Percentiles rank a stretch among this genome's conserved stretches.
Evolutionary conservation across 2,888 invertebrate genomes (phyloP).

Genomic region (Agrochola circellaris): DNA sequence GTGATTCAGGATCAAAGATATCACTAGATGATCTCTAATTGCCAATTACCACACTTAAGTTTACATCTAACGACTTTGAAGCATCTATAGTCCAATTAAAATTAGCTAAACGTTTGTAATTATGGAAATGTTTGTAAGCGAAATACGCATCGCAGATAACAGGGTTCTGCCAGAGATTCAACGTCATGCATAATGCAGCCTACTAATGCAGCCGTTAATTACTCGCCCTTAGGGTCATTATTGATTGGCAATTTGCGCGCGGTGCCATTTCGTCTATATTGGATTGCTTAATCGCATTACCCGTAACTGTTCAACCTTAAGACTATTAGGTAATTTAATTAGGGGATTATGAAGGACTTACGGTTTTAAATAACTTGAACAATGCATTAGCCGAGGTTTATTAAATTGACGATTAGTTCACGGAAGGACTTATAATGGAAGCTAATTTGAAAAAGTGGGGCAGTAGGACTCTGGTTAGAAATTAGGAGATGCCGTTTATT

Average conservation of each 20-base stretch:
- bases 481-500: background rate
- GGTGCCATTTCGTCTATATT: conserved; percentile 78
- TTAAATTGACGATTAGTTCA: conserved; percentile 49
- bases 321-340: conserved; percentile 78
- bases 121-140: conserved; percentile 83
- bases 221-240: conserved; percentile 81
- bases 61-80: conserved; percentile 30
- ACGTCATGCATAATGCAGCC: conserved; percentile 85
- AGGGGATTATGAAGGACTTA: conserved; percentile 73
- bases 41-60: conserved; percentile 36
- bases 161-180: conserved; percentile 77
- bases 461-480: conserved; percentile 27
- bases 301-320: conserved; percentile 74
- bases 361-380: conserved; percentile 69
- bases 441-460: conserved; percentile 38
- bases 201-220: conserved; percentile 86
- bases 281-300: conserved; percentile 80
- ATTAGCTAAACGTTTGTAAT: conserved; percentile 77
- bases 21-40: conserved; percentile 33
- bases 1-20: conserved; percentile 40
- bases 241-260: conserved; percentile 83
- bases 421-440: conserved; percentile 24
- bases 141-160: conserved; percentile 78
- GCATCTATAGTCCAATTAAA: conserved; percentile 73
- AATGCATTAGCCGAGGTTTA: conserved; percentile 64